Evolutionary conservation across 2,797 vertebrate genomes (phyloP).

Genomic region (Coracias cyanogaster): DNA sequence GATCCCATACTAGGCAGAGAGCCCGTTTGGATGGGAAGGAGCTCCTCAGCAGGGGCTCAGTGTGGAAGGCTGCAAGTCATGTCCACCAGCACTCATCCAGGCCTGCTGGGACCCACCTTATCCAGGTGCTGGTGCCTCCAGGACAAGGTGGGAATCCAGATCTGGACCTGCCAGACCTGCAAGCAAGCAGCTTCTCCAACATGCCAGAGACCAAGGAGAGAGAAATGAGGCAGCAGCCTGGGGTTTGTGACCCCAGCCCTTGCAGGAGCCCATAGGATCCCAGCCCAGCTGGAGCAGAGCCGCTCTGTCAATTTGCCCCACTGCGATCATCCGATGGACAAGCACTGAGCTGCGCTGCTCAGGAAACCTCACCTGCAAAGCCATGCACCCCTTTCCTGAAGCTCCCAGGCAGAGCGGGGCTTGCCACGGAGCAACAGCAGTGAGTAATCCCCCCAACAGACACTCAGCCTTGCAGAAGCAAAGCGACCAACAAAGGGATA

Average conservation of each 20-base stretch:
- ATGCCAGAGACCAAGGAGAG: neutral
- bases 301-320: neutral
- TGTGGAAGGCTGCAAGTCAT: neutral
- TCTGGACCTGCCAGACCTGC: neutral
- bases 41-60: neutral
- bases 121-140: neutral
- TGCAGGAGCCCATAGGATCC: accelerated
- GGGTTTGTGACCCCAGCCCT: neutral
- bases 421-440: neutral
- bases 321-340: accelerated
- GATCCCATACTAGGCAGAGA: neutral
- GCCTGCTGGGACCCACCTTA: neutral
- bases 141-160: neutral
- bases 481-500: slow-evolving; percentile 37
- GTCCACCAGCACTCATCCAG: neutral
- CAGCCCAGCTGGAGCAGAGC: neutral
- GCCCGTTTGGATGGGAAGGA: neutral
- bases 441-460: neutral
- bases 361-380: neutral
- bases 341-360: neutral
- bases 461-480: slow-evolving; percentile 8
- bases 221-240: neutral
- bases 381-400: neutral
- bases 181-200: neutral
- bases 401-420: neutral